Base-by-base conservation (phyloP, 2,113 vertebrate genomes). In the Hiodon alosoides region DNA sequence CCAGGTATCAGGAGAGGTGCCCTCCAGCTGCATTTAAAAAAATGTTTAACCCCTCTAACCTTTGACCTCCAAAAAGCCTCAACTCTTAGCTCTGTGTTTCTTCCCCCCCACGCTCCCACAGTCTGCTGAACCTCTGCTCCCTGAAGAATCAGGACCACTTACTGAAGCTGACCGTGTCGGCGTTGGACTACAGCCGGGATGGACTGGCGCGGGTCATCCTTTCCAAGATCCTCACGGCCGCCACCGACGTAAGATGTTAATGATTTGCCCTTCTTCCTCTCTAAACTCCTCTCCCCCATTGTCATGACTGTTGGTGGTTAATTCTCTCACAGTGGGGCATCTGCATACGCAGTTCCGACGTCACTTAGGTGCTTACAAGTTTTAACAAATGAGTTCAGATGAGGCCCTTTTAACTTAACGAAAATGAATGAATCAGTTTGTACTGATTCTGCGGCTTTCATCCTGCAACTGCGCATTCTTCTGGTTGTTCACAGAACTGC, bases 141-240 rank as follows among this genome's bases (percentile, higher is more conserved):
- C 86, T 98, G 85, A 99, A 98, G 93, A 99, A 97, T 86, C 96
- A 98, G 86, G 97, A 99, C 84, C 92, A 96, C 76, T 90, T 99
- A 85, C 86, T 99, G 77, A 99, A 98, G 87, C 83, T 99, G 76
- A 95, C 96, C 3, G 94, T 98, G 78, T 95, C 97, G 81, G 96
- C 95, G 76, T 89, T 99, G 89, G 97, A 99, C 88, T 99, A 99
- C 80, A 97, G 97, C 85, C 92, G 95, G 81, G 96, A 99, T 77
- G 97, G 97, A 11, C 88, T 99, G 79, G 95, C 96, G 70, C 92
- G 97, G 86, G 96, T 98, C 75, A 98, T 98, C 68, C 95, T 99
- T 81, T 99, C 97, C 47, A 99, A 99, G 93, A 95, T 95, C 81
- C 89, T 99, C 81, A 98, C 97, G 10, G 95, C 95, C 84, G 92